Base-by-base conservation (phyloP, 2,888 invertebrate species). In the Melieria crassipennis region DNA sequence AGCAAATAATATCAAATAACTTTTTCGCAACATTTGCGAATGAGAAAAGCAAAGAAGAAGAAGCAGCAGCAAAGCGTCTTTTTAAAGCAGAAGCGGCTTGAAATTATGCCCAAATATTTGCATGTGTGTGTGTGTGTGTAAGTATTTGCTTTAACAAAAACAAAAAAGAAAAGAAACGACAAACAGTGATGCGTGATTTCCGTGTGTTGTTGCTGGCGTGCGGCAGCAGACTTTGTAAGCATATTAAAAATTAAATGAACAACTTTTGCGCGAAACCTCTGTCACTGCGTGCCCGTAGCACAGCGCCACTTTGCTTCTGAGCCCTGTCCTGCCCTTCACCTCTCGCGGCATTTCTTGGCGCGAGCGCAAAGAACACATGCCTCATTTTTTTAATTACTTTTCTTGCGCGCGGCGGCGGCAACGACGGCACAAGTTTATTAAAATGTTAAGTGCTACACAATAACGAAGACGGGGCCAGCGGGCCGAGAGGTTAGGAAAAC, bases 321-420 rank as follows among this genome's bases (percentile, higher is more conserved):
- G 30, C 30, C 30, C 30, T 2, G 30, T 3, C 3, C 30, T 2
- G 30, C 30, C 30, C 30, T 30, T 30, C 30, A 30, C 30, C 30
- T 2, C 30, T 30, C 3, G 1, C 30, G 30, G 30, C 30, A 30
- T 30, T 30, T 30, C 30, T 30, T 30, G 30, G 30, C 30, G 30
- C 30, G 30, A 30, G 30, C 30, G 10, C 50, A 4, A 10, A 50
- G 64, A 57, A 57, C 57, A 63, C 69, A 64, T 64, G 57, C 58
- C 63, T 69, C 64, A 58, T 58, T 60, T 48, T 63, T 63, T 67
- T 67, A 71, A 71, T 71, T 71, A 67, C 66, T 66, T 62, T 65
- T 56, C 65, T 47, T 50, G 52, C 52, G 11, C 62, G n/a, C 1
- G 13, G 9, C 13, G 7, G 52, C 50, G 52, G 16, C 13, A 16